phyloP scores from a whole-genome alignment of 2,888 invertebrate species.

The Eupithecia vulgata region DNA sequence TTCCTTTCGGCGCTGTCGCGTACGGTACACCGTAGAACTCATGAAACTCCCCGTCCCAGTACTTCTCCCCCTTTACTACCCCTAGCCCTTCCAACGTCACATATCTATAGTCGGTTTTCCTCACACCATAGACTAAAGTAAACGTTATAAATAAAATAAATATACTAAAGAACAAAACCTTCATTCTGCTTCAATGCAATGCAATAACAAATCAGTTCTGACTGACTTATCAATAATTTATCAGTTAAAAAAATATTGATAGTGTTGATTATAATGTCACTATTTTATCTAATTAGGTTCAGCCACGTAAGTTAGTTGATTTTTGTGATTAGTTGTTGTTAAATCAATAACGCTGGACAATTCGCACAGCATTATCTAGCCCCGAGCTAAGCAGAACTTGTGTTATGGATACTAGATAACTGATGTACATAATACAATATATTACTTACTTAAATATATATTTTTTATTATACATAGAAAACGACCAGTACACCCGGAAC shows the following conservation, averaged over 20 bases:
- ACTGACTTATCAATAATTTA: slow-evolving; percentile 4
- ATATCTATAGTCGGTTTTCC: slow-evolving; percentile 48
- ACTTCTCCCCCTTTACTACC: slow-evolving; percentile 64
- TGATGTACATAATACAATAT: too few species aligned
- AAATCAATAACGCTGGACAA: not conserved
- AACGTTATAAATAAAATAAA: slow-evolving; percentile 20
- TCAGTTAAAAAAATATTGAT: slow-evolving; percentile 32
- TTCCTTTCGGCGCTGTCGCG: slow-evolving; percentile 67
- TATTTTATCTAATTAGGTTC: slow-evolving; percentile 44
- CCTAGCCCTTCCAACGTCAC: slow-evolving; percentile 65
- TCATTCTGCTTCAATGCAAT: slow-evolving; percentile 53
- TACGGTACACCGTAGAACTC: slow-evolving; percentile 75
- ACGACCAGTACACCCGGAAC: too few species aligned
- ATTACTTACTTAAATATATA: too few species aligned
- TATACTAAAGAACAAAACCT: slow-evolving; percentile 49
- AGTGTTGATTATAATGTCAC: slow-evolving; percentile 39
- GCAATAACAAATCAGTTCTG: slow-evolving; percentile 31
- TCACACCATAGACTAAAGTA: slow-evolving; percentile 41
- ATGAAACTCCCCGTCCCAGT: slow-evolving; percentile 74
- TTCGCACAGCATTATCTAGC: not conserved
- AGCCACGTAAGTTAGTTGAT: slow-evolving; percentile 39
- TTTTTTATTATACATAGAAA: too few species aligned
- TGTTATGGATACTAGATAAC: too few species aligned
- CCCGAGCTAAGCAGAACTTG: too few species aligned
- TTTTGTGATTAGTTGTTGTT: slow-evolving; percentile 18